phyloP scores from a whole-genome alignment of 1,140 invertebrate species.

The Pseudachorutes palmiensis region DNA sequence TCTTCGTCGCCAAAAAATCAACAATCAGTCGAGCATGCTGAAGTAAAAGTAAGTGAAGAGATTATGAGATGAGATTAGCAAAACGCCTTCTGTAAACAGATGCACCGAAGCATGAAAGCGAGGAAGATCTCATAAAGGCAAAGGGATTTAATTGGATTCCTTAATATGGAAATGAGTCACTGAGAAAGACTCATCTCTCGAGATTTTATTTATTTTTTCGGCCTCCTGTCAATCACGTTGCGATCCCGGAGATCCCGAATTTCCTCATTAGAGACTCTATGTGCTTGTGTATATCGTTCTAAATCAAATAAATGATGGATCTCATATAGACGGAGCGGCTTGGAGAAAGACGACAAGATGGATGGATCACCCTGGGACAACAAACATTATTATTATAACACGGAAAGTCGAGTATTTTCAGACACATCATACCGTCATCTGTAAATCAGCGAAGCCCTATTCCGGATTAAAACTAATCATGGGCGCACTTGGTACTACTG shows the following conservation, averaged over 20 bases:
- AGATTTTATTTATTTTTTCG: constrained; percentile 19
- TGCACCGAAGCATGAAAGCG: neutral
- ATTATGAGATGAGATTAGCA: constrained; percentile 1
- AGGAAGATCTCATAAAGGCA: neutral
- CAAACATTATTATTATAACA: constrained; percentile 4
- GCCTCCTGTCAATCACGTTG: constrained; percentile 16
- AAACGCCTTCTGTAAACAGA: neutral
- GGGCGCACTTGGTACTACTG: too few relatives aligned
- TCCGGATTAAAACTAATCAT: neutral
- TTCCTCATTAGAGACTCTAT: neutral
- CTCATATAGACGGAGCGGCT: neutral
- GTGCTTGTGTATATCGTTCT: neutral
- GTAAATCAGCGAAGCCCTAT: too few relatives aligned
- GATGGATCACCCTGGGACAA: constrained; percentile 2
- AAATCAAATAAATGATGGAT: constrained; percentile 8
- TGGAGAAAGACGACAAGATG: neutral
- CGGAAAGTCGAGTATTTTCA: neutral
- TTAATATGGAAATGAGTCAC: constrained; percentile 34
- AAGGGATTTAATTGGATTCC: constrained; percentile 36
- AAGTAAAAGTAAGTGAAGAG: neutral
- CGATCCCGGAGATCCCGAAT: constrained; percentile 4
- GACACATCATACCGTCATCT: too few relatives aligned
- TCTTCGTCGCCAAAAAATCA: too few relatives aligned
- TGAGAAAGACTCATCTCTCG: constrained; percentile 5
- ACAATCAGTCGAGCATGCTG: neutral